Percentiles rank a stretch among this genome's conserved stretches.
Evolutionary conservation across 2,113 vertebrate genomes (phyloP).

Genomic region (Actenoides hombroni): DNA sequence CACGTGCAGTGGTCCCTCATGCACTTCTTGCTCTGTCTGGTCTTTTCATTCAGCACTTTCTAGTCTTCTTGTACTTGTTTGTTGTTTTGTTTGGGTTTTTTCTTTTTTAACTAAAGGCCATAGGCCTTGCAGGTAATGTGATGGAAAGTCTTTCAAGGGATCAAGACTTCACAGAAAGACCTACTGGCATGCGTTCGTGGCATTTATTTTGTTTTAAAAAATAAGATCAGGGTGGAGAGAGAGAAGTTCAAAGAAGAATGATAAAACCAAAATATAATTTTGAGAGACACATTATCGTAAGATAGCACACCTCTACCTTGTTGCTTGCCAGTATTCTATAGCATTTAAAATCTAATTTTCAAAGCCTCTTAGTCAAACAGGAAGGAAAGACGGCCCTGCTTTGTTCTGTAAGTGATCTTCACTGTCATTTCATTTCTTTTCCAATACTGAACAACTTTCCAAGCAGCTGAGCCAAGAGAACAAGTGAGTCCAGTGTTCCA

Average conservation of each 20-base stretch:
- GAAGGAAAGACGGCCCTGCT: not conserved
- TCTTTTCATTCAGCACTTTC: not conserved
- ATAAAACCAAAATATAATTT: not conserved
- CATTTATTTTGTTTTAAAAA: no score
- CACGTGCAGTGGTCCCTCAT: rapidly evolving
- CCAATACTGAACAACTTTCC: not conserved
- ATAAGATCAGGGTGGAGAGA: not conserved
- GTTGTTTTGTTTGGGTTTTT: no score
- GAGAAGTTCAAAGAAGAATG: not conserved
- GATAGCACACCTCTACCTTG: not conserved
- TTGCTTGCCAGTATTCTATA: not conserved
- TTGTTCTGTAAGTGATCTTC: not conserved
- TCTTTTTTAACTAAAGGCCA: not conserved
- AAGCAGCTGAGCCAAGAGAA: not conserved
- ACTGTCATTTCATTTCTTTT: slow-evolving; percentile 12
- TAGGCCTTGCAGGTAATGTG: not conserved
- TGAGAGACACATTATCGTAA: not conserved
- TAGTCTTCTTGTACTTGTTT: not conserved
- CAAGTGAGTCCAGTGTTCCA: slow-evolving; percentile 7
- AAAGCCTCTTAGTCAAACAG: not conserved
- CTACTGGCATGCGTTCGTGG: not conserved
- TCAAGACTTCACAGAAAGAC: not conserved
- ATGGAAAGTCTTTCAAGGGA: not conserved
- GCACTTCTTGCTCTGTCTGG: not conserved
- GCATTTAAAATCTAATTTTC: not conserved